A percentile compares a stretch with the other conserved stretches of the same genome.
phyloP scores from a whole-genome alignment of 2,888 invertebrate species.

The Chymomyza fuscimana region DNA sequence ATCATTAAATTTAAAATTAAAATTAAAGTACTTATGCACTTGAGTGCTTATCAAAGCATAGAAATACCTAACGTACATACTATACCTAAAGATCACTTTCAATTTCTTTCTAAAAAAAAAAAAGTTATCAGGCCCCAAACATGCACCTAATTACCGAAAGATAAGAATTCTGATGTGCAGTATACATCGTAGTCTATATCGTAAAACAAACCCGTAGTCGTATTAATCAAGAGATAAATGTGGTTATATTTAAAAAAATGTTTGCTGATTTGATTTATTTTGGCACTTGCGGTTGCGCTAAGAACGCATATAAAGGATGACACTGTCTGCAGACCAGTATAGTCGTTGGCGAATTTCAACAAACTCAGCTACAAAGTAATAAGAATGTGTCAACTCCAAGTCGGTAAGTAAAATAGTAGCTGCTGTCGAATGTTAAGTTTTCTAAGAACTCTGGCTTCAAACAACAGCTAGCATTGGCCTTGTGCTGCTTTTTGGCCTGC shows the following conservation, averaged over 20 bases:
- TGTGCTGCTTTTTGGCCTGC: background rate
- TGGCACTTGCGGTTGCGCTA: constrained; percentile 3
- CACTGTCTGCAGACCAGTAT: constrained; percentile 21
- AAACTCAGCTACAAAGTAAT: constrained; percentile 10
- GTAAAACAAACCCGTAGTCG: constrained; percentile 30
- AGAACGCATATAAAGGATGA: constrained; percentile 48
- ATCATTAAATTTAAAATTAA: background rate
- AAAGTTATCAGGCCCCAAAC: constrained; percentile 28
- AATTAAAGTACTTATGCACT: background rate
- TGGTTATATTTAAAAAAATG: constrained; percentile 58
- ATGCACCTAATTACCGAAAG: constrained; percentile 51
- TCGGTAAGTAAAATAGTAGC: constrained; percentile 27
- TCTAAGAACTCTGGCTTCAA: background rate
- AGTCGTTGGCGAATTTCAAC: constrained; percentile 43
- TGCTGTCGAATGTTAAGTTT: background rate
- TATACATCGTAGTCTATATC: background rate
- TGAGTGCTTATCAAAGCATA: background rate
- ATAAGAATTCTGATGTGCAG: constrained; percentile 19
- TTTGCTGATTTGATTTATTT: constrained; percentile 51
- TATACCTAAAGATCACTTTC: background rate
- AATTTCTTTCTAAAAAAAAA: background rate
- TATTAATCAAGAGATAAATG: constrained; percentile 57
- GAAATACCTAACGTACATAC: background rate
- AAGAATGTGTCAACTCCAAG: constrained; percentile 26
- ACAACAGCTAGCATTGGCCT: background rate